Percentiles rank a stretch among this genome's conserved stretches.
Conservation (phyloP, 2,888 invertebrate genomes). For the Acrocyrtus sp. region DNA sequence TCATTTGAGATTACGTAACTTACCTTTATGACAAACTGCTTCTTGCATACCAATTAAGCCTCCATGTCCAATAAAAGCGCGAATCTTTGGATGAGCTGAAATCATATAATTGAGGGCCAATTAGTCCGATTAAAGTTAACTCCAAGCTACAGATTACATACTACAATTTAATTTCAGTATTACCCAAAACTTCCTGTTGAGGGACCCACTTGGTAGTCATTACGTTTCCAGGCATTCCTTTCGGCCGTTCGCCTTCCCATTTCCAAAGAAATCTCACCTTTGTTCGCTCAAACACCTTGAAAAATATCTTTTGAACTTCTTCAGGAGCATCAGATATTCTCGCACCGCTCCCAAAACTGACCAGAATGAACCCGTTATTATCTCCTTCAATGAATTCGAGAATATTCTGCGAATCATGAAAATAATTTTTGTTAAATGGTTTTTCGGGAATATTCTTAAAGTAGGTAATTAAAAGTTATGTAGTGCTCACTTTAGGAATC, state of each 20-base stretch:
- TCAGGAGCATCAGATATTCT: constrained; percentile 79
- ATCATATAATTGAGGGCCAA: not conserved
- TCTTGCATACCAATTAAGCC: constrained; percentile 75
- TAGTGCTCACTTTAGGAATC: constrained; percentile 22
- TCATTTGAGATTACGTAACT: too few relatives aligned
- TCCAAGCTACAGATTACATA: not conserved
- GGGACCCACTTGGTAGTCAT: constrained; percentile 51
- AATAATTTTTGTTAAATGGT: constrained; percentile 23
- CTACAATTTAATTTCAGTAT: not conserved
- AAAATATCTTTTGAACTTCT: constrained; percentile 75
- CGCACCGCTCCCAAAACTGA: constrained; percentile 57
- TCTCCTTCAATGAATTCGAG: constrained; percentile 45
- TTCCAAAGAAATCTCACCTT: constrained; percentile 51
- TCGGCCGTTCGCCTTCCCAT: constrained; percentile 46
- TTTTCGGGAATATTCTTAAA: not conserved
- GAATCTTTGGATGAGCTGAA: constrained; percentile 66
- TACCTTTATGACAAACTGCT: constrained; percentile 71
- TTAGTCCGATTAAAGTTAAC: not conserved
- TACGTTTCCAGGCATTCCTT: constrained; percentile 50
- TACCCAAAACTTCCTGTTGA: constrained; percentile 55
- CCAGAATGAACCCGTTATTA: constrained; percentile 51
- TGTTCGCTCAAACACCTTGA: constrained; percentile 72
- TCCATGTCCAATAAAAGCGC: constrained; percentile 75
- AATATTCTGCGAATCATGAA: constrained; percentile 43
- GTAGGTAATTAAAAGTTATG: not conserved